These are phyloP conservation scores for Myotis vivesi DNA, from an alignment of 2,797 vertebrate species.

Conservation along the genomic window DNA sequence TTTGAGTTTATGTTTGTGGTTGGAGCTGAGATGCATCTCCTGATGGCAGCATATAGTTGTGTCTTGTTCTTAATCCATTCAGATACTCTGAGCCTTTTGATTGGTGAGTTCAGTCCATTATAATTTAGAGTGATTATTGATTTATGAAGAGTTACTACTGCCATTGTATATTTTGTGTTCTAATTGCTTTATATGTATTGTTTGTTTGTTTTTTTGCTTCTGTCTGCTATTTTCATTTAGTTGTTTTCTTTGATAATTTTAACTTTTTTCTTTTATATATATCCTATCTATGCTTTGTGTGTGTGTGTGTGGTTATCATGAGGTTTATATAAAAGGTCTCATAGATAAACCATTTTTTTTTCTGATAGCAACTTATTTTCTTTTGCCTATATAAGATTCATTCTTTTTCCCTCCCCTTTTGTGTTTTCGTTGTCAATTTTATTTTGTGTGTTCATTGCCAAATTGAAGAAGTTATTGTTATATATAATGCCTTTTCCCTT, in stretches of 20 bases:
- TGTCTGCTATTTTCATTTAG: not conserved
- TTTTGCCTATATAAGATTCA: too few species aligned
- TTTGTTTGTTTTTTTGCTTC: not conserved
- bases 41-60: too few species aligned
- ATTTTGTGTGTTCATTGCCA: not conserved
- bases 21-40: not conserved
- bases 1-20: not conserved
- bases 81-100: too few species aligned
- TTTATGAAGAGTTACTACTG: not conserved
- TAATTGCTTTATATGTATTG: not conserved
- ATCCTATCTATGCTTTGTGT: too few species aligned
- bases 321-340: not conserved
- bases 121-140: not conserved
- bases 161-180: not conserved
- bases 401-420: too few species aligned
- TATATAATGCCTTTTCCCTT: not conserved
- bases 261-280: too few species aligned
- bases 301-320: not conserved
- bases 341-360: too few species aligned
- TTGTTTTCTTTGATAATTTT: too few species aligned
- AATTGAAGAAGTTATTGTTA: not conserved
- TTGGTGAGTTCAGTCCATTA: too few species aligned
- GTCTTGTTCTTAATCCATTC: too few species aligned
- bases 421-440: not conserved
- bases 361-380: too few species aligned